Percentiles rank a stretch among this genome's conserved stretches.
phyloP scores from a whole-genome alignment of 2,888 invertebrate genomes.

The Lumbricus terrestris region DNA sequence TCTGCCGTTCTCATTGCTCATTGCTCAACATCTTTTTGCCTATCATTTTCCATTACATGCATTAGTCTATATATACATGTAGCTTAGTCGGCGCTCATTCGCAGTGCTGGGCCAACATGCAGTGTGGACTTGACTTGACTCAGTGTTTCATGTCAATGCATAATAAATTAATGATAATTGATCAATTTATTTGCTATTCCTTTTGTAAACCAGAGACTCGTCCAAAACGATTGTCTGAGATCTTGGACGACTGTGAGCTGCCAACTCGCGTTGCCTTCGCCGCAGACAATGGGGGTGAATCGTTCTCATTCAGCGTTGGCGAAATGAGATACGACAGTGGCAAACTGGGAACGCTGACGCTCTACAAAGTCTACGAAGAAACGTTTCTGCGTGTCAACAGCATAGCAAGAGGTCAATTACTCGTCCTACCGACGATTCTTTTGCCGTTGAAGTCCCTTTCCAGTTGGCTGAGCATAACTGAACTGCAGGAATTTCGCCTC shows the following conservation, averaged over 20 bases:
- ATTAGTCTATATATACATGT: no score
- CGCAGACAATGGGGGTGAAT: neutral
- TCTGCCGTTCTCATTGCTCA: no score
- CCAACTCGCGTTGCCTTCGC: neutral
- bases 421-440: neutral
- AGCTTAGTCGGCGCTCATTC: neutral
- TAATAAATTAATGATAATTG: neutral
- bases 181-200: neutral
- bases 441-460: neutral
- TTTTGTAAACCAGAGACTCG: neutral
- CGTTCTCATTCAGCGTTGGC: neutral
- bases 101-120: neutral
- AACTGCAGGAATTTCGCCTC: neutral
- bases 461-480: neutral
- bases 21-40: no score
- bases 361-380: slow-evolving; percentile 7
- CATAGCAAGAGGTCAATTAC: neutral
- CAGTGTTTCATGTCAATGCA: neutral
- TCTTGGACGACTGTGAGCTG: neutral
- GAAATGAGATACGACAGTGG: slow-evolving; percentile 5
- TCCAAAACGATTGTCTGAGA: neutral
- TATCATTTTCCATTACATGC: neutral
- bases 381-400: neutral
- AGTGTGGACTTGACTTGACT: no score
- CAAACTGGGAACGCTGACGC: neutral